Evolutionary conservation across 2,797 vertebrate species (phyloP).

Genomic region (Silurus lanzhouensis): DNA sequence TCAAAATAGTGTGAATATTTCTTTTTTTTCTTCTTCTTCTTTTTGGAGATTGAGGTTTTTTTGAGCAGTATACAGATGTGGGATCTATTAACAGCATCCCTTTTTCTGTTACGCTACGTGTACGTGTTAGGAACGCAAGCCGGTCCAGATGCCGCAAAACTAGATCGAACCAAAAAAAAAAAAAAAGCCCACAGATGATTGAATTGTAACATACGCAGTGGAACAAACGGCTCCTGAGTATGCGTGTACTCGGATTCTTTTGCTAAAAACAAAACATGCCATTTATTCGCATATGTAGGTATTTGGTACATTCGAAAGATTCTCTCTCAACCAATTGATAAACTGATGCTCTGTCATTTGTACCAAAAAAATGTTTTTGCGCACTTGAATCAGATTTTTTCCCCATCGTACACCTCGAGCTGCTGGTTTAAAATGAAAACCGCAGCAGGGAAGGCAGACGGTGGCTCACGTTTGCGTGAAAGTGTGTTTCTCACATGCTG

Average conservation of each 20-base stretch:
- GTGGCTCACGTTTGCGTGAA: slow-evolving; percentile 5
- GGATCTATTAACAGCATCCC: neutral
- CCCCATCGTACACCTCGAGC: slow-evolving; percentile 7
- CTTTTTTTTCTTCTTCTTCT: neutral
- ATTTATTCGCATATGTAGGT: neutral
- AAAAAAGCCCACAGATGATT: neutral
- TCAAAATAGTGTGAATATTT: slow-evolving; percentile 11
- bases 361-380: slow-evolving; percentile 14
- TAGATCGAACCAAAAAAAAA: slow-evolving; percentile 4
- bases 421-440: slow-evolving; percentile 78
- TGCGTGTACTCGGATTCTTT: neutral
- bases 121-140: neutral
- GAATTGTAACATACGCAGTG: neutral
- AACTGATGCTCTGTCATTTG: slow-evolving; percentile 15
- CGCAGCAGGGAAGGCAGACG: slow-evolving; percentile 59
- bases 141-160: neutral
- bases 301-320: neutral
- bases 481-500: slow-evolving; percentile 58
- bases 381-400: slow-evolving; percentile 11
- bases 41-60: neutral
- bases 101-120: neutral
- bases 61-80: neutral
- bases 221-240: neutral
- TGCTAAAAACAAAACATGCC: neutral
- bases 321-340: neutral